These are phyloP conservation scores for Alouatta palliata DNA, from an alignment of 2,113 vertebrate genomes.

Conservation along the genomic window DNA sequence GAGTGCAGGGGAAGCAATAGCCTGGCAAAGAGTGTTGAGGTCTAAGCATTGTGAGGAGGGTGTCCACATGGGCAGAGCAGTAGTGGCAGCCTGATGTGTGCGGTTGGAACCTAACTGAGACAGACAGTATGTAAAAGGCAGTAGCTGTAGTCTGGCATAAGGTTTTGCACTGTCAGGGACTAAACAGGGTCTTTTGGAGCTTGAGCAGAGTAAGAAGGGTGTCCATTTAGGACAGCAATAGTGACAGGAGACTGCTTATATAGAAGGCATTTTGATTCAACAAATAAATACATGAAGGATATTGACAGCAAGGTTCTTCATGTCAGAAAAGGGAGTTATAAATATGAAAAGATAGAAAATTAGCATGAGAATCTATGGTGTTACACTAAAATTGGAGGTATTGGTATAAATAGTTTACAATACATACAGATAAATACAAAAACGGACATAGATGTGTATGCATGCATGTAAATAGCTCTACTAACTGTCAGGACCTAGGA, in stretches of 20 bases:
- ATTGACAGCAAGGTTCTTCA: neutral
- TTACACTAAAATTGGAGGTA: neutral
- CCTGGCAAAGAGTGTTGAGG: neutral
- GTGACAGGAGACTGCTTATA: neutral
- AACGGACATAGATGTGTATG: neutral
- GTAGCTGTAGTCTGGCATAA: neutral
- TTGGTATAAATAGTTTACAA: neutral
- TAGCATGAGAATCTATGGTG: neutral
- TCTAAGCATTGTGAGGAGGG: neutral
- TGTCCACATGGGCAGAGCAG: neutral
- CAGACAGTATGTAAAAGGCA: neutral
- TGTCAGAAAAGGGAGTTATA: conserved; percentile 1
- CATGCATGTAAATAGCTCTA: neutral
- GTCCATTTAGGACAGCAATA: neutral
- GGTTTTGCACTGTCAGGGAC: neutral
- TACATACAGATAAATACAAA: neutral
- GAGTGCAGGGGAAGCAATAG: neutral
- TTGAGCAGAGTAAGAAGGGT: neutral
- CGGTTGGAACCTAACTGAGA: neutral
- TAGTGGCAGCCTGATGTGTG: neutral
- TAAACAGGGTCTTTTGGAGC: neutral
- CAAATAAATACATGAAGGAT: neutral
- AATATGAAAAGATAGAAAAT: conserved; percentile 26
- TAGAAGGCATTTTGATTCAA: neutral
- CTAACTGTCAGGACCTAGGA: neutral